Evolutionary conservation across 2,888 invertebrate species (phyloP).

Genomic region (Drosophila crucigera): DNA sequence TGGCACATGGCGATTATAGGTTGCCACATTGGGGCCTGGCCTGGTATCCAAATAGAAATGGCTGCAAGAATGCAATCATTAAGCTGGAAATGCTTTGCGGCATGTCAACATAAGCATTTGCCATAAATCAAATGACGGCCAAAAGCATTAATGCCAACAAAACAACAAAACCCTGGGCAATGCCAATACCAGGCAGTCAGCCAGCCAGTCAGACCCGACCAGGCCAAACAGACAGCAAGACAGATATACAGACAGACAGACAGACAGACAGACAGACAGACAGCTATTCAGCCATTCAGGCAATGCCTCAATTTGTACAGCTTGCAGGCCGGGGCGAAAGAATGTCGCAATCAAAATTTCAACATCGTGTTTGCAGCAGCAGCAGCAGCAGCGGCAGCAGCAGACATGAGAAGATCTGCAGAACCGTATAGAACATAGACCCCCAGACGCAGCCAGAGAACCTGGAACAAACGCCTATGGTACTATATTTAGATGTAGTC

Average conservation of each 20-base stretch:
- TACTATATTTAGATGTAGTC: conserved; percentile 68
- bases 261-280: background rate
- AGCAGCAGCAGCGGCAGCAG: conserved; percentile 12
- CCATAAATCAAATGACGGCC: conserved; percentile 73
- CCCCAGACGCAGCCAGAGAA: conserved; percentile 21
- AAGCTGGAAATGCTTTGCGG: conserved; percentile 64
- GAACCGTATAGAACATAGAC: conserved; percentile 14
- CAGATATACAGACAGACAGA: background rate
- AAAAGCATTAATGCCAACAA: conserved; percentile 50
- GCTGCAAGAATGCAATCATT: conserved; percentile 65
- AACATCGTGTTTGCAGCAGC: conserved; percentile 66
- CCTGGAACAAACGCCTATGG: conserved; percentile 49
- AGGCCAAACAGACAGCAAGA: conserved; percentile 1
- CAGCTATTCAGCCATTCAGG: conserved; percentile 23
- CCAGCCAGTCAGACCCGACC: background rate
- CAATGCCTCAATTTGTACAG: conserved; percentile 69
- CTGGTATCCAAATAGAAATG: conserved; percentile 43
- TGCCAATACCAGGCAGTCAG: conserved; percentile 34
- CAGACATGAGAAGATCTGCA: conserved; percentile 30
- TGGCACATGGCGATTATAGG: conserved; percentile 43
- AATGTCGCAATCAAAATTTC: conserved; percentile 80
- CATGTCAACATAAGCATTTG: conserved; percentile 75
- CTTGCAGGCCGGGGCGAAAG: conserved; percentile 48
- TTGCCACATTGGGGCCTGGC: conserved; percentile 31
- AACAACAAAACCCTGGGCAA: conserved; percentile 17